These are phyloP conservation scores for Eremobia ochroleuca DNA, from an alignment of 2,888 invertebrate species.

Conservation along the genomic window DNA sequence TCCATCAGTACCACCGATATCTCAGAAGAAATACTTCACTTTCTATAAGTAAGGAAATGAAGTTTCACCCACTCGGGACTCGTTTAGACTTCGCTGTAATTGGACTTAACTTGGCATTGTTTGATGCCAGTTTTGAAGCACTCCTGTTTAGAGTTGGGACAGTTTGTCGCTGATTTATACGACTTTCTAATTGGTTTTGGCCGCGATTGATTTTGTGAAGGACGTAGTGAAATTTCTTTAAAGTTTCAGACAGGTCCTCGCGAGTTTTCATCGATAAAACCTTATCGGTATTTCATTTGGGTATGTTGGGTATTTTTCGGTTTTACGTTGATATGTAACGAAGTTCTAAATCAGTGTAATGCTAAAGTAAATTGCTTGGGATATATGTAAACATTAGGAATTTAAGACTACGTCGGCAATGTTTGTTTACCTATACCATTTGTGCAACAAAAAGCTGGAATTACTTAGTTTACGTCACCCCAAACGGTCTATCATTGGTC, in stretches of 20 bases:
- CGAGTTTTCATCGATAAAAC: not conserved
- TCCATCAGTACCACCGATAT: conserved; percentile 65
- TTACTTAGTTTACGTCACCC: not conserved
- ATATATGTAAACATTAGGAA: not conserved
- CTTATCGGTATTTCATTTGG: not conserved
- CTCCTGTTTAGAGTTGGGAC: conserved; percentile 69
- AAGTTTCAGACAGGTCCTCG: not conserved
- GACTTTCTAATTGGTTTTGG: conserved; percentile 69
- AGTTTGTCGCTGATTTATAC: conserved; percentile 74
- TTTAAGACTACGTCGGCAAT: not conserved
- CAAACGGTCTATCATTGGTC: not conserved
- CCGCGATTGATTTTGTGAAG: conserved; percentile 43
- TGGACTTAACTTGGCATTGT: conserved; percentile 86
- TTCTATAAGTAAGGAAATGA: conserved; percentile 78
- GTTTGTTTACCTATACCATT: not conserved
- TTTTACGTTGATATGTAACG: not conserved
- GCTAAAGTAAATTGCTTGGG: not conserved
- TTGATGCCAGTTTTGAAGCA: conserved; percentile 80
- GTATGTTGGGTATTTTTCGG: not conserved
- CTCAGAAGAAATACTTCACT: conserved; percentile 82
- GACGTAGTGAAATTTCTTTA: not conserved
- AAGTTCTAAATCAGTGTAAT: not conserved
- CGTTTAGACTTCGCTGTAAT: conserved; percentile 85
- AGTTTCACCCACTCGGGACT: conserved; percentile 83
- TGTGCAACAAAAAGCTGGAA: not conserved